Evolutionary conservation across 2,888 invertebrate species (phyloP).

Genomic region (Amiota communis): DNA sequence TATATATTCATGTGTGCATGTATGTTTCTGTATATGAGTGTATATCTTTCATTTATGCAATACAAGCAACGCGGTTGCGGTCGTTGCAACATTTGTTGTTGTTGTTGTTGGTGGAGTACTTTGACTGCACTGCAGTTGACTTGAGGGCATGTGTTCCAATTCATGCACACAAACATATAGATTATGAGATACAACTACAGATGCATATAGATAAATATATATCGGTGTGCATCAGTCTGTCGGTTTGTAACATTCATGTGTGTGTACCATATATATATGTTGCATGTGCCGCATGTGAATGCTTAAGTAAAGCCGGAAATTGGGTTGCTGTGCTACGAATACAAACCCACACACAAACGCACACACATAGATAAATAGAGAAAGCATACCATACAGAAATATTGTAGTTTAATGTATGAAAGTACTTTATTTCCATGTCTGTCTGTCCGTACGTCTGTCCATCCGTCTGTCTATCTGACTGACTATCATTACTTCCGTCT

Average conservation of each 20-base stretch:
- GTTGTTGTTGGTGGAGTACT: conserved; percentile 12
- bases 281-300: conserved; percentile 47
- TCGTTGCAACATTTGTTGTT: neutral
- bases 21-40: conserved; percentile 30
- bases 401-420: conserved; percentile 49
- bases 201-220: conserved; percentile 33
- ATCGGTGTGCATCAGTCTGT: conserved; percentile 6
- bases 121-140: conserved; percentile 63
- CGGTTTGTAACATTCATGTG: neutral
- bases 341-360: conserved; percentile 45
- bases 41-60: conserved; percentile 48
- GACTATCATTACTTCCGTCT: neutral
- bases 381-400: conserved; percentile 39
- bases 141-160: conserved; percentile 63
- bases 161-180: conserved; percentile 55
- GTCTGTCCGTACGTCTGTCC: neutral
- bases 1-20: conserved; percentile 26
- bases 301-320: conserved; percentile 68
- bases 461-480: neutral
- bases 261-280: neutral
- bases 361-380: conserved; percentile 42
- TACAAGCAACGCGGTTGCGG: conserved; percentile 21
- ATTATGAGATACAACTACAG: conserved; percentile 7
- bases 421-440: conserved; percentile 9
- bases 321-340: conserved; percentile 60